Evolutionary conservation across 2,797 vertebrate genomes (phyloP), one percentile per base, ranked within the genome.

Genomic region (Siniperca scherzeri): DNA sequence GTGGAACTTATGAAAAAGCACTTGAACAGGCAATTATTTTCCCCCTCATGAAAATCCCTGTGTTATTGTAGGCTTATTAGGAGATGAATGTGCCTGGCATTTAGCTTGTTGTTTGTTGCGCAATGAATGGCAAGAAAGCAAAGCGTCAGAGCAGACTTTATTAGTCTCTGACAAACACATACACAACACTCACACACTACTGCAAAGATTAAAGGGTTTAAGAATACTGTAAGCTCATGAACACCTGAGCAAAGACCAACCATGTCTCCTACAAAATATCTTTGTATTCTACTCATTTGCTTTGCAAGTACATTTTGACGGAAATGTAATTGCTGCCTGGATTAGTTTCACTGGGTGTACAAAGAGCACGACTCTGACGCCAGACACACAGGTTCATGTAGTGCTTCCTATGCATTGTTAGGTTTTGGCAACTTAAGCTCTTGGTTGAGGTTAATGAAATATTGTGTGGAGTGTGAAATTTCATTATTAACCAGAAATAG

Each of bases 11-110:
- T 88, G 83, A 86, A 91, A 91, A 89, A 93, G 73, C 78, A 87
- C 86, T 89, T 89, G 78, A 93, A 91, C 82, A 88, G 85, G 83
- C 91, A 93, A 93, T 93, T 92, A 93, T 87, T 84, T 72, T 17
- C 42, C 64, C 71, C 70, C 87, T 78, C 53, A 5, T 80, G 56
- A 91, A 89, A 90, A 89, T 86, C 86, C 69, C 60, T 17, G 79
- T 21, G 67, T 92, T 86, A 77, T 80, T 84, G 85, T 84, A 57
- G 30, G 56, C 75, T 88, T 93, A 92, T 92, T 92, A 90, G 77
- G 83, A 91, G 88, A 92, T 88, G 89, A 90, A 91, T 89, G 86
- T 27, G 61, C 40, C 69, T 88, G 88, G 87, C 87, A 93, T 93
- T 92, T 90, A 90, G 82, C 71, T 83, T 69, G 66, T 84, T 93